Conservation (phyloP, 1,140 invertebrate genomes). For the Drosophila tropicalis region DNA sequence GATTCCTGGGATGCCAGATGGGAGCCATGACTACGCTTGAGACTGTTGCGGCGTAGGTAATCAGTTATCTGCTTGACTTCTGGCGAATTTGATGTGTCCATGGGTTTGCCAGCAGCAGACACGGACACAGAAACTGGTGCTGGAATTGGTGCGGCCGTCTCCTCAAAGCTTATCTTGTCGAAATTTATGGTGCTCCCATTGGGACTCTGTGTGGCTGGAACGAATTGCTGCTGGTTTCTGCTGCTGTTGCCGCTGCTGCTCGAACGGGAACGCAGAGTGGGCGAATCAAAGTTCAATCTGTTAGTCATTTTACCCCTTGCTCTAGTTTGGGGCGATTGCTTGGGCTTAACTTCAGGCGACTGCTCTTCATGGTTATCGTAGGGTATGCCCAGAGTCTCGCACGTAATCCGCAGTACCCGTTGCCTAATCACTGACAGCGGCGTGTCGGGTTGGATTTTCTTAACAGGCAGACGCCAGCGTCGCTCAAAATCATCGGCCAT, state of each 20-base stretch:
- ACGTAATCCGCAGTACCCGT: conserved; percentile 71
- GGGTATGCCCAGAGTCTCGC: conserved; percentile 73
- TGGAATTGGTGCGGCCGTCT: conserved; percentile 30
- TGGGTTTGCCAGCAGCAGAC: neutral
- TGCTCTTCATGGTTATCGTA: conserved; percentile 34
- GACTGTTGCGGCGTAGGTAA: conserved; percentile 65
- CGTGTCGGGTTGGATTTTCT: conserved; percentile 71
- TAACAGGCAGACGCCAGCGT: conserved; percentile 73
- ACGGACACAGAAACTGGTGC: neutral
- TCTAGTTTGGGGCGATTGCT: neutral
- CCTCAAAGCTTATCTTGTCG: conserved; percentile 80
- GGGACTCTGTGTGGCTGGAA: neutral
- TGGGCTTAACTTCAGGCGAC: neutral
- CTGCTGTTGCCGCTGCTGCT: conserved; percentile 28
- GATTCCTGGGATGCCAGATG: conserved; percentile 34
- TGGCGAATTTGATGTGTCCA: conserved; percentile 31
- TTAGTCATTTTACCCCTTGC: neutral
- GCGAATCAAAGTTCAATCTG: conserved; percentile 37
- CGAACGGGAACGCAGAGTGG: conserved; percentile 54
- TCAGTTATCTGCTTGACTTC: conserved; percentile 76
- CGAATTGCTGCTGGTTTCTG: neutral
- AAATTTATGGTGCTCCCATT: conserved; percentile 69
- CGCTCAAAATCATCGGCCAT: conserved; percentile 79
- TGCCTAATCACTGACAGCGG: conserved; percentile 70
- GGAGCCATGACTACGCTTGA: conserved; percentile 61